These are phyloP conservation scores for Stomatorhinus ivindoensis DNA, from an alignment of 2,113 vertebrate genomes.

Conservation along the genomic window DNA sequence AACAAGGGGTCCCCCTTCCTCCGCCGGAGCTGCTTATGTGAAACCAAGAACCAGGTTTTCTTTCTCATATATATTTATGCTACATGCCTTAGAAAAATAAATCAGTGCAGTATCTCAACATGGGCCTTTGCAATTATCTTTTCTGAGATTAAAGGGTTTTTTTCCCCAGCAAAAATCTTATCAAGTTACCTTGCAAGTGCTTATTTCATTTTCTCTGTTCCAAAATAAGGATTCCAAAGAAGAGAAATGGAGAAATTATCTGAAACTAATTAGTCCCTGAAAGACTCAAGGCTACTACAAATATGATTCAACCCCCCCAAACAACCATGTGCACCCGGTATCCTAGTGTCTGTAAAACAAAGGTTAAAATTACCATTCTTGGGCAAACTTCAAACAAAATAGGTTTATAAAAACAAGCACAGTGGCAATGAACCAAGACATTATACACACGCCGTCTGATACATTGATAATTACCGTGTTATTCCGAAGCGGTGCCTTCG, in stretches of 20 bases:
- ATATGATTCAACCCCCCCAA: not conserved
- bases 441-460: conserved; percentile 11
- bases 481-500: conserved; percentile 24
- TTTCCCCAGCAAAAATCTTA: conserved; percentile 17
- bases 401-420: conserved; percentile 1
- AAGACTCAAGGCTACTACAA: conserved; percentile 9
- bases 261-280: conserved; percentile 31
- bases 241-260: conserved; percentile 30
- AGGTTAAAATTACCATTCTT: conserved; percentile 22
- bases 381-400: conserved; percentile 12
- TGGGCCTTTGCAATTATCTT: conserved; percentile 18
- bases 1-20: conserved; percentile 22
- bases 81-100: conserved; percentile 5
- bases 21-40: not conserved
- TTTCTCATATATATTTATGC: conserved; percentile 8
- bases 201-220: conserved; percentile 22
- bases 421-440: conserved; percentile 17
- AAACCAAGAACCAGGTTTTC: conserved; percentile 1
- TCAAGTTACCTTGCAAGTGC: conserved; percentile 13
- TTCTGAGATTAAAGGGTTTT: conserved; percentile 15
- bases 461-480: conserved; percentile 25
- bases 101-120: conserved; percentile 13
- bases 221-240: conserved; percentile 19
- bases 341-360: conserved; percentile 3
- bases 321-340: not conserved